Percentiles rank a stretch among this genome's conserved stretches.
Conservation (phyloP, 2,113 vertebrate genomes). For the Dinomys branickii region DNA sequence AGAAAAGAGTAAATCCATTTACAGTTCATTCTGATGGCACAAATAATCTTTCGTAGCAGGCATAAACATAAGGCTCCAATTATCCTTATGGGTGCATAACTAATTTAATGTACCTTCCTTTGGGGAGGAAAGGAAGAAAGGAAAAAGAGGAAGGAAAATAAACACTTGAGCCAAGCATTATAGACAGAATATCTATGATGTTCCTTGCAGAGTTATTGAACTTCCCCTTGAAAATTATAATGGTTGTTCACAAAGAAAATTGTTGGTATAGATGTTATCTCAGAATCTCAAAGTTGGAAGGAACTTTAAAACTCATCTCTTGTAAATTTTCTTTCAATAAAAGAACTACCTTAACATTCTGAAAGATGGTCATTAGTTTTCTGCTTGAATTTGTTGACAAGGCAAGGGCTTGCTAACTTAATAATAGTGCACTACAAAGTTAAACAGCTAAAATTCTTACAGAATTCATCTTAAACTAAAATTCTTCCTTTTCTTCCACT, state of each 20-base stretch:
- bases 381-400: slow-evolving; percentile 28
- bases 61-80: slow-evolving; percentile 11
- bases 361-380: slow-evolving; percentile 20
- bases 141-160: not conserved
- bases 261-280: not conserved
- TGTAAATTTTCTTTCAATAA: slow-evolving; percentile 20
- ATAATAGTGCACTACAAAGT: not conserved
- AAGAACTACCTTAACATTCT: not conserved
- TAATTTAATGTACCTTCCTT: slow-evolving; percentile 32
- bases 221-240: slow-evolving; percentile 28
- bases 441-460: not conserved
- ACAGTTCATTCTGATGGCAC: slow-evolving; percentile 15
- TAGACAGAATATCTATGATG: not conserved
- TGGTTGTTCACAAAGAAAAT: slow-evolving; percentile 18
- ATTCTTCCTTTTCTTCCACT: not conserved
- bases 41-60: slow-evolving; percentile 47
- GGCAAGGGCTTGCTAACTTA: not conserved
- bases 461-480: slow-evolving; percentile 12
- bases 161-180: not conserved
- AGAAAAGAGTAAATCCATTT: slow-evolving; percentile 49
- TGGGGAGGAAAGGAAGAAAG: slow-evolving; percentile 14
- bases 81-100: not conserved
- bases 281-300: not conserved
- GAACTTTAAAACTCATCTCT: slow-evolving; percentile 4
- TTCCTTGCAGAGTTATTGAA: not conserved